Conservation (phyloP, 2,797 vertebrate genomes). For the Leuciscus waleckii region DNA sequence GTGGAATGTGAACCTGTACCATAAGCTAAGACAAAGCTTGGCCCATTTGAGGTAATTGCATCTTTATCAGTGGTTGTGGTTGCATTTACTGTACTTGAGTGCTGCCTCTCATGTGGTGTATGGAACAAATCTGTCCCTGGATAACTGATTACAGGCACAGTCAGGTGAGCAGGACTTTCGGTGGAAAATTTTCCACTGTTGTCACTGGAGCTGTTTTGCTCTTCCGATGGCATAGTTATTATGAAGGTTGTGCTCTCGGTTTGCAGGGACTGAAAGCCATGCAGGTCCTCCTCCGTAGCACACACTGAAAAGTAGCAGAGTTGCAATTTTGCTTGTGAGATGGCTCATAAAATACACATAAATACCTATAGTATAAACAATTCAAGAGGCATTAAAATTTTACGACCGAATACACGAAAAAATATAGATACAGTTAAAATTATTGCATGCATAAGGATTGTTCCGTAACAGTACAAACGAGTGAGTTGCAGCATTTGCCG, state of each 20-base stretch:
- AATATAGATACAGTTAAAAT: background rate
- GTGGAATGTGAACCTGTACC: conserved; percentile 46
- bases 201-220: conserved; percentile 58
- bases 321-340: conserved; percentile 26
- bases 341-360: conserved; percentile 25
- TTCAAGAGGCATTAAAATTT: conserved; percentile 4
- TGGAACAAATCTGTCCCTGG: conserved; percentile 60
- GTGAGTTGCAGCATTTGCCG: background rate
- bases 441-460: conserved; percentile 1
- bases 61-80: conserved; percentile 18
- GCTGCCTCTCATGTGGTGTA: conserved; percentile 52
- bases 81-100: conserved; percentile 22
- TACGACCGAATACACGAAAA: conserved; percentile 8
- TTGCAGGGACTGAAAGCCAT: conserved; percentile 21
- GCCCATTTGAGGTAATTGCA: conserved; percentile 49
- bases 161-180: conserved; percentile 58
- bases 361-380: conserved; percentile 7
- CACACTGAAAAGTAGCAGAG: conserved; percentile 43
- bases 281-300: conserved; percentile 33
- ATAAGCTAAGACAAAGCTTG: conserved; percentile 53
- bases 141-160: conserved; percentile 51
- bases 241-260: conserved; percentile 24
- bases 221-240: conserved; percentile 14
- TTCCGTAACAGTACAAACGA: background rate
- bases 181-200: conserved; percentile 58